phyloP scores from a whole-genome alignment of 2,113 vertebrate species.

The Azemiops feae region DNA sequence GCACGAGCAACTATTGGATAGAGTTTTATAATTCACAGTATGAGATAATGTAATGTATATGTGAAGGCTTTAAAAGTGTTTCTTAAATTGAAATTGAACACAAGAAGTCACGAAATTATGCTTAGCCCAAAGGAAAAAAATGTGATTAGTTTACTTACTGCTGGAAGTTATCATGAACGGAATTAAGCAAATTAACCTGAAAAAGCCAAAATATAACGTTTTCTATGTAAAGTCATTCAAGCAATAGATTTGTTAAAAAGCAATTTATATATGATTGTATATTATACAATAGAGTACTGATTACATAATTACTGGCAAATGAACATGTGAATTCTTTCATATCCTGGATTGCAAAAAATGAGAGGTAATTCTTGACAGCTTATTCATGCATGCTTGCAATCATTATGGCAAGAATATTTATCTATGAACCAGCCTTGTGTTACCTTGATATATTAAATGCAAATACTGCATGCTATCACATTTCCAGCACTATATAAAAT shows the following conservation, averaged over 20 bases:
- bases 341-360: not conserved
- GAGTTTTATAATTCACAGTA: not conserved
- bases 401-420: not conserved
- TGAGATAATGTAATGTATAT: not conserved
- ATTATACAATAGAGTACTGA: not conserved
- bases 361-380: not conserved
- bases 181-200: constrained; percentile 95
- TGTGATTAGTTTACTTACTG: constrained; percentile 79
- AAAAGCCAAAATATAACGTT: constrained; percentile 8
- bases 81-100: not conserved
- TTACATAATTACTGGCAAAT: not conserved
- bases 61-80: not conserved
- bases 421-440: not conserved
- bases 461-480: not conserved
- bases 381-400: not conserved
- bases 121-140: not conserved
- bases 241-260: not conserved
- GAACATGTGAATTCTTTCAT: not conserved
- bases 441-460: not conserved
- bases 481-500: not conserved
- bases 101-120: not conserved
- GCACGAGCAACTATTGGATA: not conserved
- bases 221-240: not conserved
- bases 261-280: not conserved
- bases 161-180: constrained; percentile 97